Evolutionary conservation across 2,113 vertebrate genomes (phyloP).

Genomic region (Melanocharis versteri): DNA sequence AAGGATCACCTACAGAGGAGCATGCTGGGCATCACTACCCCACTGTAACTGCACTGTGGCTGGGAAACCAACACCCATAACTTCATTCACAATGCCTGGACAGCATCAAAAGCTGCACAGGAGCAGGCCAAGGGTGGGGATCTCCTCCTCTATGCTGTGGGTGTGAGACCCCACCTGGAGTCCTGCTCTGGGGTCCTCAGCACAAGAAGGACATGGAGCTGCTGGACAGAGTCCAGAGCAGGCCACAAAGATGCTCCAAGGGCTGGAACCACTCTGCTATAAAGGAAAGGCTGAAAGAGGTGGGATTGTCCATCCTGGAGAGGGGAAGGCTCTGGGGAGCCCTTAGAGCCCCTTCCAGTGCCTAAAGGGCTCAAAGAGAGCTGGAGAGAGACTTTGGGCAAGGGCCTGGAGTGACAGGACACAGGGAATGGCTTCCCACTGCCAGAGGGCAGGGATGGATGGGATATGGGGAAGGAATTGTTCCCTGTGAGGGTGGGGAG

Average conservation of each 20-base stretch:
- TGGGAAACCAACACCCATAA: neutral
- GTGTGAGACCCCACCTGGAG: neutral
- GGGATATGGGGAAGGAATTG: fast-evolving
- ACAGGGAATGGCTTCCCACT: neutral
- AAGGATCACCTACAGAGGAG: neutral
- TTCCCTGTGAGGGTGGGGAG: fast-evolving
- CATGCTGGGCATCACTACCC: fast-evolving
- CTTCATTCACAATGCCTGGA: neutral
- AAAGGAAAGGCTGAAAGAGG: neutral
- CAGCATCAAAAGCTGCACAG: neutral
- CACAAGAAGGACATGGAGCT: neutral
- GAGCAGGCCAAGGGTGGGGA: neutral
- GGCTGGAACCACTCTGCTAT: neutral
- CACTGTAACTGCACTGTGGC: fast-evolving
- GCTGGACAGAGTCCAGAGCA: neutral
- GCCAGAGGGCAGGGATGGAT: fast-evolving
- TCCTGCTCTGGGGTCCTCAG: neutral
- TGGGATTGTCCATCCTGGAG: neutral
- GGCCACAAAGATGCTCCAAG: neutral
- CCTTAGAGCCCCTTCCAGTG: neutral
- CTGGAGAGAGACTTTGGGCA: neutral
- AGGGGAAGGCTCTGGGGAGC: neutral
- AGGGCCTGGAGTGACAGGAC: fast-evolving
- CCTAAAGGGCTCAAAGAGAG: neutral
- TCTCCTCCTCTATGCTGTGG: neutral